phyloP scores from a whole-genome alignment of 2,113 vertebrate species.

The Potamarius usumacintae region DNA sequence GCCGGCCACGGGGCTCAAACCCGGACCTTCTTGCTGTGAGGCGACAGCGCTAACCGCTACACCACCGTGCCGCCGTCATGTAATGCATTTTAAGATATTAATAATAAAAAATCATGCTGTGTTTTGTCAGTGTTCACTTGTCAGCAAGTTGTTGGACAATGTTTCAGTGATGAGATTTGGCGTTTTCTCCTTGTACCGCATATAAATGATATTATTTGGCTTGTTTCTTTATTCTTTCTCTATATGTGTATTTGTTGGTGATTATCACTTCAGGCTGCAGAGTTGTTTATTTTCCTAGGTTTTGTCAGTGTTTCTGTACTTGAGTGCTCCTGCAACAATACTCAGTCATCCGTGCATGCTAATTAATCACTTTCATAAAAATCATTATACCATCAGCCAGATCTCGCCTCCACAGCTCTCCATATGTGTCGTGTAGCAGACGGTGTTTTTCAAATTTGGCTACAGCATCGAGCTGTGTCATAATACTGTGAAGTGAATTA shows the following conservation, averaged over 20 bases:
- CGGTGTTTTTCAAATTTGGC: neutral
- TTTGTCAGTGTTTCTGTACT: neutral
- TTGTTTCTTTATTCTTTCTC: neutral
- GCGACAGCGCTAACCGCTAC: too few species aligned
- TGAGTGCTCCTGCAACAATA: neutral
- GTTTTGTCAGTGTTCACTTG: neutral
- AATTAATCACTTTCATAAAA: neutral
- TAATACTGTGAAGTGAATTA: neutral
- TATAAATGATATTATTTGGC: neutral
- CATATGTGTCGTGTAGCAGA: neutral
- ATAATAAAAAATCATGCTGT: neutral
- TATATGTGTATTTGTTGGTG: neutral
- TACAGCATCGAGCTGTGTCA: neutral
- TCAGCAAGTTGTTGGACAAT: neutral
- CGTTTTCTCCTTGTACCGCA: neutral
- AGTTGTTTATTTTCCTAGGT: neutral
- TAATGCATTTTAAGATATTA: neutral
- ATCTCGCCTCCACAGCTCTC: neutral
- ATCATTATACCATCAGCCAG: neutral
- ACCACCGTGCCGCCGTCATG: neutral
- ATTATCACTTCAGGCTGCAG: neutral
- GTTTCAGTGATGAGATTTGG: neutral
- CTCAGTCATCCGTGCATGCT: neutral
- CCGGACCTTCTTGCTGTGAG: too few species aligned
- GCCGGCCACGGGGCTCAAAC: too few species aligned